These are phyloP conservation scores for Drusus annulatus DNA, from an alignment of 1,140 invertebrate genomes.

Conservation along the genomic window DNA sequence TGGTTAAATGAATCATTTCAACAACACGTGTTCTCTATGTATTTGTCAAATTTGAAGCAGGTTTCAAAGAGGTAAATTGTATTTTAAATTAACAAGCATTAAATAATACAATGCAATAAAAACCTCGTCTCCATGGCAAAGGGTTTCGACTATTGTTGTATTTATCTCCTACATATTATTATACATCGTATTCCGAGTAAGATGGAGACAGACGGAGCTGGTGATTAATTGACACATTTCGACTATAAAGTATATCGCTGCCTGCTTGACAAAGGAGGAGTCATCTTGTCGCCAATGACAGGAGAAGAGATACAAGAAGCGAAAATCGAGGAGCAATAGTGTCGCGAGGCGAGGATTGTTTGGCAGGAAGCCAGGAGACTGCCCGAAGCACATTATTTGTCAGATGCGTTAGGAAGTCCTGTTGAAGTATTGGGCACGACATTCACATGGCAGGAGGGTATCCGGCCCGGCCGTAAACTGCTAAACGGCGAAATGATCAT, in stretches of 20 bases:
- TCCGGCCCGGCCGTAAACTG: background rate
- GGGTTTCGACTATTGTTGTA: background rate
- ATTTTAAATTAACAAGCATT: background rate
- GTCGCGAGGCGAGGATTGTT: constrained; percentile 12
- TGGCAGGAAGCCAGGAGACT: constrained; percentile 39
- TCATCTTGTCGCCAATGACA: constrained; percentile 33
- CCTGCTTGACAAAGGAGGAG: constrained; percentile 32
- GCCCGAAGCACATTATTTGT: constrained; percentile 27
- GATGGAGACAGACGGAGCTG: constrained; percentile 17
- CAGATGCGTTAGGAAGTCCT: constrained; percentile 12
- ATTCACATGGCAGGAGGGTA: constrained; percentile 21
- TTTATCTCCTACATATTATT: background rate
- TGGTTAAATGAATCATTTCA: too few species aligned
- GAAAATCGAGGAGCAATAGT: background rate
- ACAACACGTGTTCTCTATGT: background rate
- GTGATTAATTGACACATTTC: constrained; percentile 46
- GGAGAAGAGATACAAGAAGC: constrained; percentile 22
- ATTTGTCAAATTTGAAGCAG: background rate
- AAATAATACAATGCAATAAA: background rate
- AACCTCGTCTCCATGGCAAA: background rate
- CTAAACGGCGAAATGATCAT: background rate
- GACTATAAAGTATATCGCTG: constrained; percentile 22
- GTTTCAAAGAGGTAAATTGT: background rate
- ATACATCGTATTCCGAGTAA: constrained; percentile 14
- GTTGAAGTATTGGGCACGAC: constrained; percentile 10